Base-by-base conservation (phyloP, 2,113 vertebrate genomes). In the Ardeotis arabs region DNA sequence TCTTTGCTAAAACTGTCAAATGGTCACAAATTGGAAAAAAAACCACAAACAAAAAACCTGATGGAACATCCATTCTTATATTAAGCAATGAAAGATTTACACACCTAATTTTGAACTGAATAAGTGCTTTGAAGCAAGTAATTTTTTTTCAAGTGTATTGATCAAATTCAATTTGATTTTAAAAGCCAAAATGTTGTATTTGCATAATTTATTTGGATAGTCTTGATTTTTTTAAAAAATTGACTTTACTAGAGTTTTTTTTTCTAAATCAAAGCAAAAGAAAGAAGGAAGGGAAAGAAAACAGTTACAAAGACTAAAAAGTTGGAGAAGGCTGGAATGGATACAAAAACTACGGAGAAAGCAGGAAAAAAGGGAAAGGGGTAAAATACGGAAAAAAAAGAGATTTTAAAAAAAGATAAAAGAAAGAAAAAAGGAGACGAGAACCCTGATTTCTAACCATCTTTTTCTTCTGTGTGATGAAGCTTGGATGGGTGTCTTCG, bases 391-490 rank as follows among this genome's bases (percentile, higher is more conserved):
- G 97, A 97, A 97, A 52, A 79, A 93, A 37, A 52, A 76, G 63
- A 85, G 90, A 78, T 28, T 44, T 44, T 41, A 41, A 44, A 44
- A 33, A 63, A 79, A 76, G 22, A 81, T n/a, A 47, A 87, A 96
- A 74, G 92, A 97, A 96, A 81, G 23, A 82, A 97, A 98, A 97
- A 97, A 97, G 97, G 97, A 93, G 90, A 98, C 97, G 96, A 93
- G 91, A 97, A 98, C 96, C 97, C 96, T 97, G 97, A 97, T 96
- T 98, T 99, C 98, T 99, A 95, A 99, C 98, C 98, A 99, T 98
- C 98, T 99, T 99, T 99, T 98, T 99, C 98, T 98, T 99, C 98
- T 98, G 98, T 98, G 98, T 99, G 98, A 98, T 99, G 98, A 98
- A 99, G 98, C 98, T 97, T 99, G 98, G 98, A 99, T 98, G 98